phyloP scores from a whole-genome alignment of 2,888 invertebrate species.

The Melieria picta region DNA sequence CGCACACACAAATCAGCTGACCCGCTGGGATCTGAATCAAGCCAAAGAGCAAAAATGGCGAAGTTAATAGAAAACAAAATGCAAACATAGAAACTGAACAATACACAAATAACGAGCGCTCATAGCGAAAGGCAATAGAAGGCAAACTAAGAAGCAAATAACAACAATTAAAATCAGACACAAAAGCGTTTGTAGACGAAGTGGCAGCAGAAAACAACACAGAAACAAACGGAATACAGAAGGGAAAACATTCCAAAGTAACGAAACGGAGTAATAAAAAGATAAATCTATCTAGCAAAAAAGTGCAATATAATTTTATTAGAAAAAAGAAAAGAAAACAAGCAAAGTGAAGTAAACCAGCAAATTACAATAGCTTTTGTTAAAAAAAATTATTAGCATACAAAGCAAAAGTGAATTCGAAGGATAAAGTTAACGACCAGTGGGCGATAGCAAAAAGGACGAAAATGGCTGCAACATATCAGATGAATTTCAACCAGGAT shows the following conservation, averaged over 20 bases:
- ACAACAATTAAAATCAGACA: constrained; percentile 18
- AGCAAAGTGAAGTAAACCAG: constrained; percentile 6
- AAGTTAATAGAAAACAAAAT: no score
- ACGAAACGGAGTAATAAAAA: constrained; percentile 1
- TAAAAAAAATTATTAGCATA: constrained; percentile 1
- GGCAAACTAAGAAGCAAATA: not conserved
- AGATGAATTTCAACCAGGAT: constrained; percentile 54
- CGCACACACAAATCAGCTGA: no score
- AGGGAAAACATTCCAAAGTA: not conserved
- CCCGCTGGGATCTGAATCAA: no score
- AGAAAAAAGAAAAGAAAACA: constrained; percentile 6
- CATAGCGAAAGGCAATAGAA: not conserved
- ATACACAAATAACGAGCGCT: no score
- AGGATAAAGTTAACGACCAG: constrained; percentile 7
- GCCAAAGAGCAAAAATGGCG: no score
- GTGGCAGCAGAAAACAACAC: constrained; percentile 13
- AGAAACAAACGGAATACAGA: no score
- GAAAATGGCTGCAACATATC: constrained; percentile 42
- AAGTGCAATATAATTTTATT: constrained; percentile 6
- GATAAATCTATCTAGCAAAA: constrained; percentile 5
- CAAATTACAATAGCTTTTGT: constrained; percentile 8
- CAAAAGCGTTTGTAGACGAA: constrained; percentile 27
- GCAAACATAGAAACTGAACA: no score
- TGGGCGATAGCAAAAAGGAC: constrained; percentile 8
- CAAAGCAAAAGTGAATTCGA: constrained; percentile 24